These are phyloP conservation scores for Gopherus flavomarginatus DNA, from an alignment of 2,113 vertebrate genomes.

Conservation along the genomic window DNA sequence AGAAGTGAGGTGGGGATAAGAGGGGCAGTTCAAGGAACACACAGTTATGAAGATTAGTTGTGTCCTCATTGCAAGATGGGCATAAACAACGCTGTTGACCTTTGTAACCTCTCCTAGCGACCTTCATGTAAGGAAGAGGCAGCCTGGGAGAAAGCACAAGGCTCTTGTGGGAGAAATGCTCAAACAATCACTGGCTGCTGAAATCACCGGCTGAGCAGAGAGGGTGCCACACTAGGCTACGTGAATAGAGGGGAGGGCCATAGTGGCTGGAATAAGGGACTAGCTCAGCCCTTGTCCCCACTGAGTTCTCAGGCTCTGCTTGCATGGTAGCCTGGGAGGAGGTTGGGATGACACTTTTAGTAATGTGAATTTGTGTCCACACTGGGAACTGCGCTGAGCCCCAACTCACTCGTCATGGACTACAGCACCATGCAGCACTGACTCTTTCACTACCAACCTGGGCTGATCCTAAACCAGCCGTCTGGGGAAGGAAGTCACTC, in stretches of 20 bases:
- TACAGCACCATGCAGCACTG: too few species aligned
- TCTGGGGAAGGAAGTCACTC: neutral
- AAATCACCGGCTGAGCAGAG: neutral
- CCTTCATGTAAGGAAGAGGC: neutral
- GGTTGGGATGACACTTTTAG: neutral
- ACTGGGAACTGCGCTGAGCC: neutral
- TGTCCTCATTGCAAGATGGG: neutral
- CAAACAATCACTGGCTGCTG: too few species aligned
- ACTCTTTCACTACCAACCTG: neutral
- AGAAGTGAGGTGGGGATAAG: too few species aligned
- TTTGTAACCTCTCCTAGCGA: neutral
- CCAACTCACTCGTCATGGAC: neutral
- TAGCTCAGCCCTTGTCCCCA: neutral
- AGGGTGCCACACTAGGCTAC: neutral
- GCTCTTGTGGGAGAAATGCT: neutral
- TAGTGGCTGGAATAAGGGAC: neutral
- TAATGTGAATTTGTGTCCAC: neutral
- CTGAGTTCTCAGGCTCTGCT: neutral
- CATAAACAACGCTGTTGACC: neutral
- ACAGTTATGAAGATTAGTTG: neutral
- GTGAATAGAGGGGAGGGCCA: neutral
- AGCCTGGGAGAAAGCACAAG: neutral
- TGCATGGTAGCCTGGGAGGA: neutral
- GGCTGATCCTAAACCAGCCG: neutral
- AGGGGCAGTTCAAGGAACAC: neutral